A percentile compares a stretch with the other conserved stretches of the same genome.
These are phyloP conservation scores for Cephus sareptanus DNA, from an alignment of 2,888 invertebrate species.

Conservation along the genomic window DNA sequence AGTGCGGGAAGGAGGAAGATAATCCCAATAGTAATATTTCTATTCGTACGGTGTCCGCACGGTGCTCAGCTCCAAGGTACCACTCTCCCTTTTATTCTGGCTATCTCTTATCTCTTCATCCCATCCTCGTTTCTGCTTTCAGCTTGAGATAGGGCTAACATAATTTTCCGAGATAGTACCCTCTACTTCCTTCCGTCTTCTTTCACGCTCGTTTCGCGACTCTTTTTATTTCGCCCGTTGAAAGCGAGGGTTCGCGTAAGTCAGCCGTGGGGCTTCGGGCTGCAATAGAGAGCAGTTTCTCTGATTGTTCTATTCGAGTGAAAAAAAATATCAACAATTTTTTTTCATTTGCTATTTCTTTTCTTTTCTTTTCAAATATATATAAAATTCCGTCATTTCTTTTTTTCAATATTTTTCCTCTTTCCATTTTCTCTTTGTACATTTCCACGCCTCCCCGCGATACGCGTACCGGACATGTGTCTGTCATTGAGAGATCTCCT, in stretches of 20 bases:
- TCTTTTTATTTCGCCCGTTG: slow-evolving; percentile 38
- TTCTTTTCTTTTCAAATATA: slow-evolving; percentile 13
- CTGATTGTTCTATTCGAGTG: neutral
- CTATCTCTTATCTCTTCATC: slow-evolving; percentile 50
- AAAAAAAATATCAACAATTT: neutral
- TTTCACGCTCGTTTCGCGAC: slow-evolving; percentile 23
- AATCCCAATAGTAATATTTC: slow-evolving; percentile 49
- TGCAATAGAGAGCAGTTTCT: neutral
- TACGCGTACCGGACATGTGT: neutral
- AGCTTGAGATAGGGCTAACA: slow-evolving; percentile 57
- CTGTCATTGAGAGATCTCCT: neutral
- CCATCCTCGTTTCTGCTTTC: slow-evolving; percentile 52
- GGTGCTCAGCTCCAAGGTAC: slow-evolving; percentile 33
- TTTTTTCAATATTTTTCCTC: slow-evolving; percentile 10
- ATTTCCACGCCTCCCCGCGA: neutral
- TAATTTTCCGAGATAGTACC: slow-evolving; percentile 60
- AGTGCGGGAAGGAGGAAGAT: slow-evolving; percentile 15
- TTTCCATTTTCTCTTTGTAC: slow-evolving; percentile 9
- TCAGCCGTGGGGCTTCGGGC: slow-evolving; percentile 32
- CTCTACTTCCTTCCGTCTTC: slow-evolving; percentile 18
- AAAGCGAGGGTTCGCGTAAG: slow-evolving; percentile 47
- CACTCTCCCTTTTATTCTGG: slow-evolving; percentile 52
- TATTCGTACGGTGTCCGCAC: slow-evolving; percentile 37
- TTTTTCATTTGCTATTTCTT: neutral
- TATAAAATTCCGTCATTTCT: slow-evolving; percentile 18